Percentiles rank a stretch among this genome's conserved stretches.
Conservation (phyloP, 2,797 vertebrate genomes). For the Coregonus suidteri region DNA sequence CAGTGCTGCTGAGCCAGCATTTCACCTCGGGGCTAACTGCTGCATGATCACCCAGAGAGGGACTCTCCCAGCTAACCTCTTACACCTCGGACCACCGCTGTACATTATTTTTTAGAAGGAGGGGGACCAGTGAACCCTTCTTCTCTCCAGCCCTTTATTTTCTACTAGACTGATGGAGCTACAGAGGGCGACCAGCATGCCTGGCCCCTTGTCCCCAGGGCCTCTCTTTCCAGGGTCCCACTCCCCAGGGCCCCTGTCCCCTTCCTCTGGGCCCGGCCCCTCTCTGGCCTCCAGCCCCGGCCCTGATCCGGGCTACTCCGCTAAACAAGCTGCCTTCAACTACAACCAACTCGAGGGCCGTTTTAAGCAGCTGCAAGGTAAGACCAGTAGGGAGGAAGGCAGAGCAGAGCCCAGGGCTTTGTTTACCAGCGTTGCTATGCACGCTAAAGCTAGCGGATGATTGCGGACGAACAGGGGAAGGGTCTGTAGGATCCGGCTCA, state of each 20-base stretch:
- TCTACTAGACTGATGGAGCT: conserved; percentile 83
- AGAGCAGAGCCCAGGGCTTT: conserved; percentile 4
- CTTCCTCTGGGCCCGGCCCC: conserved; percentile 26
- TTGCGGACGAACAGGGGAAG: neutral
- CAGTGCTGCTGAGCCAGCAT: conserved; percentile 59
- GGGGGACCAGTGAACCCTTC: conserved; percentile 23
- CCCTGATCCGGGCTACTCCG: conserved; percentile 71
- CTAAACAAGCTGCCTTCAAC: conserved; percentile 82
- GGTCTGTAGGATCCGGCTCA: neutral
- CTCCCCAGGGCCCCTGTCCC: conserved; percentile 53
- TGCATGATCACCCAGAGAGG: conserved; percentile 19
- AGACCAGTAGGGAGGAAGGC: conserved; percentile 35
- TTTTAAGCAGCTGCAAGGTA: conserved; percentile 98
- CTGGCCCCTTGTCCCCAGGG: conserved; percentile 77
- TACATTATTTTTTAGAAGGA: neutral
- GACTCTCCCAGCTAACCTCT: neutral
- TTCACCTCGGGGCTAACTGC: conserved; percentile 12
- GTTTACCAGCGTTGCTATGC: conserved; percentile 19
- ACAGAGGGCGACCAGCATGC: conserved; percentile 81
- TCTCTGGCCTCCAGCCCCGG: conserved; percentile 57
- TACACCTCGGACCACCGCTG: neutral
- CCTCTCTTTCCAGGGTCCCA: conserved; percentile 59
- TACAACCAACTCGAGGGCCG: conserved; percentile 96
- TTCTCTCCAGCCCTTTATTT: neutral
- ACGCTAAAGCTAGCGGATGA: neutral